phyloP scores from a whole-genome alignment of 2,888 invertebrate genomes.

The Caenorhabditis becei region DNA sequence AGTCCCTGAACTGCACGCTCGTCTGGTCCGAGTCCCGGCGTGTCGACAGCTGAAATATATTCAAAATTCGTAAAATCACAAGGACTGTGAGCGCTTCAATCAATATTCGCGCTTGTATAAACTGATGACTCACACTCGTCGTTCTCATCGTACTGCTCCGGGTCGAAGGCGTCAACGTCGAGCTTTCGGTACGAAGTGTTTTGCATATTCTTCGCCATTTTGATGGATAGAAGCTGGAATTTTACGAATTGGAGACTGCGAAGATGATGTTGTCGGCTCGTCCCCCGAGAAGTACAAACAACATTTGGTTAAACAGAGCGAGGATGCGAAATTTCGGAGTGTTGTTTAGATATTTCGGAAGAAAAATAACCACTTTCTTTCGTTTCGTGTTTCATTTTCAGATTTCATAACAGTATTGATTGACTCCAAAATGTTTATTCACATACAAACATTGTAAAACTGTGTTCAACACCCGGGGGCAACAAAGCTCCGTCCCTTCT shows the following conservation, averaged over 20 bases:
- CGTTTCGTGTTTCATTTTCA: background rate
- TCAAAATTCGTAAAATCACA: background rate
- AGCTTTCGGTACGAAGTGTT: slow-evolving; percentile 77
- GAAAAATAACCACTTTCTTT: background rate
- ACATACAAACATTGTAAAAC: slow-evolving; percentile 26
- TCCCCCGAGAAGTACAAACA: slow-evolving; percentile 21
- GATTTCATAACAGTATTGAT: background rate
- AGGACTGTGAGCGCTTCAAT: background rate
- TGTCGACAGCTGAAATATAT: slow-evolving; percentile 56
- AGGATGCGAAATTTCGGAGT: slow-evolving; percentile 16
- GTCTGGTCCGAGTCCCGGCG: slow-evolving; percentile 69
- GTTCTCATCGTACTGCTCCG: slow-evolving; percentile 75
- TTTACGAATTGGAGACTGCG: background rate
- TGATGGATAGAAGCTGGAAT: background rate
- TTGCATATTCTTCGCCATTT: slow-evolving; percentile 78
- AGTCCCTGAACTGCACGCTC: slow-evolving; percentile 63
- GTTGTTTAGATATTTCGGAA: slow-evolving; percentile 12
- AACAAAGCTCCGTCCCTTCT: slow-evolving; percentile 26
- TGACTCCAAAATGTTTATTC: slow-evolving; percentile 26
- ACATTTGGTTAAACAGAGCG: slow-evolving; percentile 10
- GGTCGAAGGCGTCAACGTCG: slow-evolving; percentile 78
- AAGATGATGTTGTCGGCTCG: slow-evolving; percentile 3
- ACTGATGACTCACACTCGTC: slow-evolving; percentile 70
- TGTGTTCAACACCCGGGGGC: slow-evolving; percentile 20
- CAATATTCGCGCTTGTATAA: background rate